phyloP scores from a whole-genome alignment of 2,113 vertebrate species.

The Lophius piscatorius region DNA sequence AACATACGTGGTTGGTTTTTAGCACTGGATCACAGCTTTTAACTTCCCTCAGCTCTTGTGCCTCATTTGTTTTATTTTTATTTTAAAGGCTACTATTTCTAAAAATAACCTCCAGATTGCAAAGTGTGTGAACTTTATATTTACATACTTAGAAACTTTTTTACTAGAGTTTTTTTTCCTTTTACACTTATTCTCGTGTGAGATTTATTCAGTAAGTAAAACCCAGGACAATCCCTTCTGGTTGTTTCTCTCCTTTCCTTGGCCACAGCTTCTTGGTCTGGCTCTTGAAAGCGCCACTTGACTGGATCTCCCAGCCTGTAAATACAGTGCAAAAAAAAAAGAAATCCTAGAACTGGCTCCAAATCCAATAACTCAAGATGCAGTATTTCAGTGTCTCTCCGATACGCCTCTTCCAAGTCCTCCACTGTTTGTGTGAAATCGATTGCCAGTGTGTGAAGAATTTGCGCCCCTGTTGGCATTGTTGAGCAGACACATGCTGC shows the following conservation, averaged over 20 bases:
- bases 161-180: constrained; percentile 19
- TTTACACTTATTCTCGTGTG: constrained; percentile 42
- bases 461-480: constrained; percentile 75
- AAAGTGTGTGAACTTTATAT: constrained; percentile 34
- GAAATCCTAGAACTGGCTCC: constrained; percentile 57
- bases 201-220: constrained; percentile 59
- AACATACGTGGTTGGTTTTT: no score
- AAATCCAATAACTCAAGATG: constrained; percentile 80
- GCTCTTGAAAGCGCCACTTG: constrained; percentile 47
- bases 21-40: no score
- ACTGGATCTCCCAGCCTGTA: constrained; percentile 67
- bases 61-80: constrained; percentile 20
- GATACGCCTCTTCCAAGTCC: constrained; percentile 72
- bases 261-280: constrained; percentile 65
- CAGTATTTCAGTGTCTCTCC: constrained; percentile 69
- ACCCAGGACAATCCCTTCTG: constrained; percentile 68
- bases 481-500: constrained; percentile 68
- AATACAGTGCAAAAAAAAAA: constrained; percentile 43
- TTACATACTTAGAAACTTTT: no score
- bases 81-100: constrained; percentile 22
- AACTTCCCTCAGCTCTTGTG: background rate
- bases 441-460: constrained; percentile 76
- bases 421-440: constrained; percentile 77
- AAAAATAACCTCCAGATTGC: constrained; percentile 25
- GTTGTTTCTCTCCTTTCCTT: constrained; percentile 35